These are phyloP conservation scores for human DNA, from an alignment of 2,113 vertebrate species.

Conservation along the genomic window GRCh38 chr15:35818001-35818500, in stretches of 20 bases:
- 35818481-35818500: not conserved
- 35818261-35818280: conserved; percentile 4
- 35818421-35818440: not conserved
- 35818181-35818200: conserved; percentile 2
- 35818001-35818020: conserved; percentile 2
- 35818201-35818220: not conserved
- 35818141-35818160: not conserved
- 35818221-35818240: not conserved
- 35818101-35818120: conserved; percentile 21
- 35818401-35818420: not conserved
- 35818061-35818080: not conserved
- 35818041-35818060: not conserved
- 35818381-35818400: not conserved
- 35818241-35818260: not conserved
- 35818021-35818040: not conserved
- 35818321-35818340: not conserved
- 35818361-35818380: not conserved
- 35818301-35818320: not conserved
- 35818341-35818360: not conserved
- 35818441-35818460: not conserved
- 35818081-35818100: not conserved
- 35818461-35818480: not conserved
- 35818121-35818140: not conserved
- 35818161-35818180: conserved; percentile 35
- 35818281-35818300: not conserved